Evolutionary conservation across 2,113 vertebrate species (phyloP), one percentile per base, ranked within the genome.

Genomic region (Nerophis lumbriciformis): DNA sequence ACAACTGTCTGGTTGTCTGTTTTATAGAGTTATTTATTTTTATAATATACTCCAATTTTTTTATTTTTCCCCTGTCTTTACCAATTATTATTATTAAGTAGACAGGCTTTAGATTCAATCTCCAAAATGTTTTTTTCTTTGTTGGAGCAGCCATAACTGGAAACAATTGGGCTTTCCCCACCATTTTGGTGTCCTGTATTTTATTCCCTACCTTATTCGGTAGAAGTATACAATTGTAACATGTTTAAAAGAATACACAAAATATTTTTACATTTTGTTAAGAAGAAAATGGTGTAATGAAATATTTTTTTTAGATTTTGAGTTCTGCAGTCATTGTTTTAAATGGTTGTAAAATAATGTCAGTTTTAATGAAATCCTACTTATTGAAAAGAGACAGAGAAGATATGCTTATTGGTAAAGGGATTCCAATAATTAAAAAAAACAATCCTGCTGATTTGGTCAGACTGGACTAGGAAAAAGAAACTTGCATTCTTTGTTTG

Each of bases 311-410:
- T 53, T 36, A 53, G 67, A 52, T 79, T 85, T 81, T 66, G 45
- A 70, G 78, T 81, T 78, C 85, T 87, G 78, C 90, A 90, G 90
- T 92, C 89, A 92, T 92, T 92, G 89, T 92, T 92, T 92, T 91
- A 91, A 92, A 91, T 92, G 90, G 88, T 92, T 92, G 89, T 92
- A 79, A 88, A 83, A 77, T 77, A 63, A 65, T 75, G 59, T 80
- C 55, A 65, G 56, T 83, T 85, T 57, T 57, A n/a, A 10, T 9
- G 19, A 51, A 5, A 5, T 21, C 14, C 15, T 37, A 54, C 13
- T 37, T 37, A 37, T 54, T 37, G 13, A 37, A 54, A 35, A 36
- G 21, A 28, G 4, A 35, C 10, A 52, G 51, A 52, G 57, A 53
- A 73, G 63, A 50, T 54, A 37, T 61, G 48, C 62, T 56, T 71